phyloP scores from a whole-genome alignment of 2,113 vertebrate species.

The Urocitellus parryii region DNA sequence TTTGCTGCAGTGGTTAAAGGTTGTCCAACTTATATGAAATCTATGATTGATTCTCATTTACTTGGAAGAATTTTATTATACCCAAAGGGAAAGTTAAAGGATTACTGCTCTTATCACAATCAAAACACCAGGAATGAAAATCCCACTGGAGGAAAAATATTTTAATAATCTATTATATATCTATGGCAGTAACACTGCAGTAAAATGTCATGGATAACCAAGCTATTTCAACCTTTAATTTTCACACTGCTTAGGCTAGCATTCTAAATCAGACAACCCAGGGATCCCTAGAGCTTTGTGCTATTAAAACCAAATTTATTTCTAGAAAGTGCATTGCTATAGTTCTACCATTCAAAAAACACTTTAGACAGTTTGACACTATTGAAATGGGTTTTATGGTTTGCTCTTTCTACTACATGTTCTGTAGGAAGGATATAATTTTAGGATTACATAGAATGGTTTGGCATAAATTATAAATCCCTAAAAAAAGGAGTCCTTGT shows the following conservation, averaged over 20 bases:
- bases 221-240: slow-evolving; percentile 68
- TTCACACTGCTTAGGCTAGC: slow-evolving; percentile 58
- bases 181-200: slow-evolving; percentile 44
- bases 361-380: slow-evolving; percentile 33
- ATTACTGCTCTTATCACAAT: slow-evolving; percentile 71
- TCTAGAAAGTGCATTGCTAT: slow-evolving; percentile 35
- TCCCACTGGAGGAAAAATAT: slow-evolving; percentile 71
- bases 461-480: slow-evolving; percentile 20
- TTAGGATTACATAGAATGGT: background rate
- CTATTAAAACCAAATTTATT: slow-evolving; percentile 70
- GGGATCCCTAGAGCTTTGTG: slow-evolving; percentile 50
- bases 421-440: background rate
- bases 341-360: slow-evolving; percentile 42
- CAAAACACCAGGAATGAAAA: slow-evolving; percentile 69
- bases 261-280: slow-evolving; percentile 69
- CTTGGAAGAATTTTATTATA: slow-evolving; percentile 67
- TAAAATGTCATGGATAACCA: slow-evolving; percentile 67
- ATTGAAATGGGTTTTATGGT: slow-evolving; percentile 48
- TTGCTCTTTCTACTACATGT: slow-evolving; percentile 21
- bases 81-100: slow-evolving; percentile 70
- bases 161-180: slow-evolving; percentile 78
- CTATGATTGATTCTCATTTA: slow-evolving; percentile 67
- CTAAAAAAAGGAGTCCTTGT: background rate
- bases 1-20: slow-evolving; percentile 14
- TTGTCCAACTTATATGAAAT: slow-evolving; percentile 45